phyloP scores from a whole-genome alignment of 2,113 vertebrate genomes.

The Oreochromis tanganicae region DNA sequence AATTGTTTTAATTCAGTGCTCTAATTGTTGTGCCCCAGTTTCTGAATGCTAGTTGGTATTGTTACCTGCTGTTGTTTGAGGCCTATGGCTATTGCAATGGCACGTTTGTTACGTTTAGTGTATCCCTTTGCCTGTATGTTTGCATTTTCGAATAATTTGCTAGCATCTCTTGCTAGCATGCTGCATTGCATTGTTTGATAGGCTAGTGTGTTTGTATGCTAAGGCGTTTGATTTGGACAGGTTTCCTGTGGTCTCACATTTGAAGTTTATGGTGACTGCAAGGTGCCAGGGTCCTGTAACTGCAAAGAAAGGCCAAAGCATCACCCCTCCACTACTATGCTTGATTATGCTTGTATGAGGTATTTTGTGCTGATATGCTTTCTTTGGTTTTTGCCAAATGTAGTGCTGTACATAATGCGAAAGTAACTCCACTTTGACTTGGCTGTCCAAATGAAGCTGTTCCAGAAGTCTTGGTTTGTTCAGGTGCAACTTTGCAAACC shows the following conservation, averaged over 20 bases:
- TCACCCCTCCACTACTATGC: background rate
- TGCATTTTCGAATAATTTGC: background rate
- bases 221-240: background rate
- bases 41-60: background rate
- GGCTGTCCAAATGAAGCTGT: background rate
- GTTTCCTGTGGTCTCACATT: background rate
- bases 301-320: background rate
- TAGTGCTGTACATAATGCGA: background rate
- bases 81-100: background rate
- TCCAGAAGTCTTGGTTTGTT: background rate
- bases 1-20: background rate
- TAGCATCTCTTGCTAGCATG: background rate
- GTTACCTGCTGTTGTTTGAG: background rate
- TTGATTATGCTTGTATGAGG: background rate
- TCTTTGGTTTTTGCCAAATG: background rate
- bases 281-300: background rate
- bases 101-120: background rate
- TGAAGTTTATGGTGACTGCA: background rate
- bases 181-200: background rate
- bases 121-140: background rate
- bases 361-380: background rate
- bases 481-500: background rate
- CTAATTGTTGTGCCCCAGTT: background rate
- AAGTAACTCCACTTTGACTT: background rate
- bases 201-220: background rate